phyloP scores from a whole-genome alignment of 2,888 invertebrate genomes.

The Syritta pipiens region DNA sequence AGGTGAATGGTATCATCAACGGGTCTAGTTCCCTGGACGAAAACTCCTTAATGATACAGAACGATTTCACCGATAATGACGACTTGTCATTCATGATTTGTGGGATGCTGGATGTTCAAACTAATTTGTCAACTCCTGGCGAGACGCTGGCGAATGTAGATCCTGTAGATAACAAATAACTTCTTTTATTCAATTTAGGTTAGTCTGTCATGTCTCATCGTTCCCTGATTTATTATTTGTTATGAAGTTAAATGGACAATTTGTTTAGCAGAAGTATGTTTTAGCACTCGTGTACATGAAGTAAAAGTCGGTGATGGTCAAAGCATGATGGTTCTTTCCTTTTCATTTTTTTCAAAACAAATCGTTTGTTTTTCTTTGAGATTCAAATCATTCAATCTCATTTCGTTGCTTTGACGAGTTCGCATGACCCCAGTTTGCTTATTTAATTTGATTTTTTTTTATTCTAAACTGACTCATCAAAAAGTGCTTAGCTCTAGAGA shows the following conservation, averaged over 20 bases:
- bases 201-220: conserved; percentile 4
- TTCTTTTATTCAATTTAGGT: conserved; percentile 8
- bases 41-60: conserved; percentile 46
- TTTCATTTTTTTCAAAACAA: no score
- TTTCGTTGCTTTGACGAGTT: no score
- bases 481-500: no score
- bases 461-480: no score
- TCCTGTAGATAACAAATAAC: conserved; percentile 56
- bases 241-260: neutral
- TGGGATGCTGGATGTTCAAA: conserved; percentile 73
- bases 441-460: no score
- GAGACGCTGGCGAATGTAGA: conserved; percentile 1
- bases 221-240: neutral
- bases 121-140: conserved; percentile 42
- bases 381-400: no score
- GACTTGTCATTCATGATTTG: conserved; percentile 74
- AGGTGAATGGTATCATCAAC: conserved; percentile 3
- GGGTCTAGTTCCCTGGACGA: conserved; percentile 10
- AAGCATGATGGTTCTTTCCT: no score
- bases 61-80: conserved; percentile 67
- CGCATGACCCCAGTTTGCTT: no score
- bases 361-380: no score
- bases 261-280: conserved; percentile 25
- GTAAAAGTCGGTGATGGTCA: neutral
- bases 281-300: conserved; percentile 21